Evolutionary conservation across 2,888 invertebrate species (phyloP).

Genomic region (Phaonia tiefii): DNA sequence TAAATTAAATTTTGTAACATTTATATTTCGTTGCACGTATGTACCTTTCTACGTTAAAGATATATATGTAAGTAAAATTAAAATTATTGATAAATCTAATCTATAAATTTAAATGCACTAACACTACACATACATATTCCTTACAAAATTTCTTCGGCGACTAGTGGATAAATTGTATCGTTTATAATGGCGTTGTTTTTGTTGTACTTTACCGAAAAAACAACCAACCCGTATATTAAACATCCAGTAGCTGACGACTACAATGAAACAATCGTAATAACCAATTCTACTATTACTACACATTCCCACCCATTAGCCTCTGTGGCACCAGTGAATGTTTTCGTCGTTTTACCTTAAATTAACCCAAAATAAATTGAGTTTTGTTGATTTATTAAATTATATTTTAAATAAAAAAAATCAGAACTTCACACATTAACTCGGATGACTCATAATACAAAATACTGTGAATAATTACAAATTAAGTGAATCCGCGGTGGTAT

Average conservation of each 20-base stretch:
- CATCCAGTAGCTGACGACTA: neutral
- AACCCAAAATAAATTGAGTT: neutral
- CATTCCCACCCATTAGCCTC: neutral
- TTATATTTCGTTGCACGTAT: too few species aligned
- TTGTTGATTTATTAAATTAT: neutral
- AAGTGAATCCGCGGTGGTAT: neutral
- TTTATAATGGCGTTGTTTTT: too few species aligned
- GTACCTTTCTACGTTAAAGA: too few species aligned
- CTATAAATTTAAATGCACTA: too few species aligned
- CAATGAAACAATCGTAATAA: neutral
- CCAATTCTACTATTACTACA: neutral
- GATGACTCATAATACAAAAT: conserved; percentile 21
- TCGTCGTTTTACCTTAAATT: neutral
- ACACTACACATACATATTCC: neutral
- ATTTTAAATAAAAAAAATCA: neutral
- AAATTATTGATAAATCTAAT: too few species aligned
- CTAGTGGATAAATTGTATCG: too few species aligned
- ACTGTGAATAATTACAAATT: neutral
- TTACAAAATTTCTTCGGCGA: too few species aligned
- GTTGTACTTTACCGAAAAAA: neutral
- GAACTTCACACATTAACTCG: conserved; percentile 1
- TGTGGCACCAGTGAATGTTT: neutral
- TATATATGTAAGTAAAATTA: too few species aligned
- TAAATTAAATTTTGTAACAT: too few species aligned
- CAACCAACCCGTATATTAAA: conserved; percentile 7